Conservation (phyloP, 2,113 vertebrate species). For the mouse (Mus musculus) region DNA sequence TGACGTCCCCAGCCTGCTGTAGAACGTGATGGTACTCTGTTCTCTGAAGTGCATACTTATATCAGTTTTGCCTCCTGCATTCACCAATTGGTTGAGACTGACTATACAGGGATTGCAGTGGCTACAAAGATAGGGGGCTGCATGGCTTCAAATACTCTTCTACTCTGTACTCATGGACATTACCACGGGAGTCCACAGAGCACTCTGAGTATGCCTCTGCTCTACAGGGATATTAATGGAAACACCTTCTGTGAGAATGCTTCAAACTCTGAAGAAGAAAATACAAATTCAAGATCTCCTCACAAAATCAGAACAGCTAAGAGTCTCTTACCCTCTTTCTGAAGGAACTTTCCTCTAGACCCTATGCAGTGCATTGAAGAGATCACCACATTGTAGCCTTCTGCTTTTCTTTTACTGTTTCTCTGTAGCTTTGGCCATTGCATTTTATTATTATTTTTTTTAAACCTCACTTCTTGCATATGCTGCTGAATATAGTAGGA, state of each 20-base stretch:
- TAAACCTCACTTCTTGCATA: conserved; percentile 40
- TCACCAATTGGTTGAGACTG: background rate
- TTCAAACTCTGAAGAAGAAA: background rate
- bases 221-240: background rate
- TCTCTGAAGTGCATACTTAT: background rate
- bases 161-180: background rate
- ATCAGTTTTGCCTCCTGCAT: background rate
- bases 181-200: background rate
- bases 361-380: background rate
- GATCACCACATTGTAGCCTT: background rate
- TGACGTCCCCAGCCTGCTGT: background rate
- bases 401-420: conserved; percentile 43
- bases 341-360: background rate
- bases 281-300: background rate
- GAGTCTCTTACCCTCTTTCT: background rate
- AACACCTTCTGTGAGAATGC: background rate
- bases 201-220: background rate
- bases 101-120: background rate
- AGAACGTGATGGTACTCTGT: background rate
- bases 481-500: conserved; percentile 57
- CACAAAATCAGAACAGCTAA: background rate
- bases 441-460: conserved; percentile 72
- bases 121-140: background rate
- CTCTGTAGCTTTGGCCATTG: conserved; percentile 19
- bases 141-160: background rate